These are phyloP conservation scores for Agonopterix arenella DNA, from an alignment of 2,888 invertebrate species.

Conservation along the genomic window DNA sequence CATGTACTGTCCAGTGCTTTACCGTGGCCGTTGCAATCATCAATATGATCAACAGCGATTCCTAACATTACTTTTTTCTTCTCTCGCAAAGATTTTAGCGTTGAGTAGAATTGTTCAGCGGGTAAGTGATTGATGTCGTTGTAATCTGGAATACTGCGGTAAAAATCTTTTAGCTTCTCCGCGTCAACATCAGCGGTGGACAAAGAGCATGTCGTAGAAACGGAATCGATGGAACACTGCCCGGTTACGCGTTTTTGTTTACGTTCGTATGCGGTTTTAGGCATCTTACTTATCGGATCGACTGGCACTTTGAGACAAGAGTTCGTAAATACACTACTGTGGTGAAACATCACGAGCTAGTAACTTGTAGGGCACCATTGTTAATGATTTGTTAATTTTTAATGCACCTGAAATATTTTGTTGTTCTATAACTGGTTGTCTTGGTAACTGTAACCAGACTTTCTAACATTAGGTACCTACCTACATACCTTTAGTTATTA, in stretches of 20 bases:
- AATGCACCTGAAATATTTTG: no score
- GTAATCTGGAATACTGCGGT: conserved; percentile 88
- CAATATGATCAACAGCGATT: conserved; percentile 46
- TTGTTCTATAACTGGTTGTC: no score
- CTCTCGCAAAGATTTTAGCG: conserved; percentile 80
- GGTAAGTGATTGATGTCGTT: conserved; percentile 85
- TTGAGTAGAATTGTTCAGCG: conserved; percentile 84
- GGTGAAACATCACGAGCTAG: conserved; percentile 57
- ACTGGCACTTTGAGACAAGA: conserved; percentile 84
- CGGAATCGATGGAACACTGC: conserved; percentile 54
- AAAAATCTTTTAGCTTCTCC: conserved; percentile 82
- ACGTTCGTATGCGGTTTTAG: conserved; percentile 83
- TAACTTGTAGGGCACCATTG: conserved; percentile 7
- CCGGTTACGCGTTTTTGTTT: conserved; percentile 48
- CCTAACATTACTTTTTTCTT: conserved; percentile 76
- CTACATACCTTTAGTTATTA: no score
- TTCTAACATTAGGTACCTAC: no score
- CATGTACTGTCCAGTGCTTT: conserved; percentile 20
- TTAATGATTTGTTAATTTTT: background rate
- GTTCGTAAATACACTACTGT: conserved; percentile 81
- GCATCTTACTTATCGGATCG: conserved; percentile 83
- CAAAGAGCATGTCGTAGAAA: conserved; percentile 41
- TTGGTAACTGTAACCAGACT: no score
- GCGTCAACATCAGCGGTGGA: conserved; percentile 60
- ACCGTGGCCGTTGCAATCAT: conserved; percentile 32